Conservation (phyloP, 1,140 invertebrate genomes). For the Cephus cinctus region DNA sequence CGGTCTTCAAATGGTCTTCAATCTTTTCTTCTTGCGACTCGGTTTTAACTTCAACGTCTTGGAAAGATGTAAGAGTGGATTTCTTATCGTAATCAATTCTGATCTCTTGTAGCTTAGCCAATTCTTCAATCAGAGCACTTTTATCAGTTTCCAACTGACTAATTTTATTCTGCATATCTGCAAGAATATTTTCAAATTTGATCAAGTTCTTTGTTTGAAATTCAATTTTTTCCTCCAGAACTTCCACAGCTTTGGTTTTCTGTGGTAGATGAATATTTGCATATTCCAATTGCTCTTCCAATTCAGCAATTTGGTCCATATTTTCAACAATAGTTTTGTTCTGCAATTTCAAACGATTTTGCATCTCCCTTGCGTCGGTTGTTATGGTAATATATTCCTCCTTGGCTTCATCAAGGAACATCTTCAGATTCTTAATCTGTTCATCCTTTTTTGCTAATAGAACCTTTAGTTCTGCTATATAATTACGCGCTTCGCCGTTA, state of each 20-base stretch:
- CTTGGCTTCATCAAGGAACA: slow-evolving; percentile 47
- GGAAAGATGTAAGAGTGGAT: too few relatives aligned
- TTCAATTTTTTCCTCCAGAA: slow-evolving; percentile 39
- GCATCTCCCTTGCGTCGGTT: slow-evolving; percentile 24
- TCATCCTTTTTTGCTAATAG: slow-evolving; percentile 37
- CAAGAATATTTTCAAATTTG: slow-evolving; percentile 21
- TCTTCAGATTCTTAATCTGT: slow-evolving; percentile 40
- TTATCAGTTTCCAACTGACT: slow-evolving; percentile 17
- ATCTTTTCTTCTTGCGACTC: slow-evolving; percentile 4
- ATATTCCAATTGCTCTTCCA: slow-evolving; percentile 36
- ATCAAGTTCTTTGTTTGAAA: slow-evolving; percentile 26
- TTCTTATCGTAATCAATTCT: not conserved
- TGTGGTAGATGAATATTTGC: slow-evolving; percentile 32
- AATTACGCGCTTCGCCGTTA: slow-evolving; percentile 22
- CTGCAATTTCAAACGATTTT: slow-evolving; percentile 24
- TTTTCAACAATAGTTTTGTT: slow-evolving; percentile 27
- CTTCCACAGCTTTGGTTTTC: slow-evolving; percentile 31
- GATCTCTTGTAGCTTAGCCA: not conserved
- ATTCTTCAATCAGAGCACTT: not conserved
- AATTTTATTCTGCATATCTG: slow-evolving; percentile 19
- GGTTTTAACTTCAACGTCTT: not conserved
- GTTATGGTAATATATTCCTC: slow-evolving; percentile 40
- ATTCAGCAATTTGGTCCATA: slow-evolving; percentile 33
- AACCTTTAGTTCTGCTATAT: slow-evolving; percentile 32
- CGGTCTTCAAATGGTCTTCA: not conserved